These are phyloP conservation scores for Spilogale gracilis DNA, from an alignment of 2,113 vertebrate genomes.

Conservation along the genomic window DNA sequence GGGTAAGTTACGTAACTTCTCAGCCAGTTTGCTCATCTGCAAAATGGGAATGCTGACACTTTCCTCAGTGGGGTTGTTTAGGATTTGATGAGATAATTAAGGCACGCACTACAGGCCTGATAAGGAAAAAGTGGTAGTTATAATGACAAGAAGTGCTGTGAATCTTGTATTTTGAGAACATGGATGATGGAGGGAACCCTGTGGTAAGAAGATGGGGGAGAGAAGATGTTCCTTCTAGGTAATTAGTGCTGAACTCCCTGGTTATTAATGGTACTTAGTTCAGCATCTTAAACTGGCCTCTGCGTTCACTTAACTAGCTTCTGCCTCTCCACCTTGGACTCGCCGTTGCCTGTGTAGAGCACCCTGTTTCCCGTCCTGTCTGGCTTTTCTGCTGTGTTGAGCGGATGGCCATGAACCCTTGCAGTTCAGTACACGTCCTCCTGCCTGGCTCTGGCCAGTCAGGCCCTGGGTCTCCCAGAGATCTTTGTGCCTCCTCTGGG, in stretches of 20 bases:
- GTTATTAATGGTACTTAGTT: not conserved
- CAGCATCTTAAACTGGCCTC: not conserved
- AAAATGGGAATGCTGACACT: not conserved
- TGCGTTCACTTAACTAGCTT: not conserved
- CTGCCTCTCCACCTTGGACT: not conserved
- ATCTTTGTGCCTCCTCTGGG: not conserved
- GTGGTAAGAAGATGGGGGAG: not conserved
- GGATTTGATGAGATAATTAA: slow-evolving; percentile 36
- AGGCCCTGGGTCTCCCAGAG: not conserved
- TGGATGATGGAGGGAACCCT: not conserved
- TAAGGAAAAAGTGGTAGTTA: not conserved
- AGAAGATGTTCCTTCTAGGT: not conserved
- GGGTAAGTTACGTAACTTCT: not conserved
- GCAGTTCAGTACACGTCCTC: not conserved
- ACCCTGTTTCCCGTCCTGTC: not conserved
- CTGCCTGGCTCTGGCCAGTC: not conserved
- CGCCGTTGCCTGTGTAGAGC: not conserved
- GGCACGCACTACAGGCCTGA: not conserved
- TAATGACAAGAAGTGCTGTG: not conserved
- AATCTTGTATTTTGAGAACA: not conserved
- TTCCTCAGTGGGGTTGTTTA: not conserved
- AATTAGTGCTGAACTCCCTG: not conserved
- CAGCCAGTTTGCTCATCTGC: not conserved
- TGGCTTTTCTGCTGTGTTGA: not conserved
- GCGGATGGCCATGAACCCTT: not conserved